Percentiles rank a stretch among this genome's conserved stretches.
These are phyloP conservation scores for Conus canariensis DNA, from an alignment of 2,888 invertebrate species.

Conservation along the genomic window DNA sequence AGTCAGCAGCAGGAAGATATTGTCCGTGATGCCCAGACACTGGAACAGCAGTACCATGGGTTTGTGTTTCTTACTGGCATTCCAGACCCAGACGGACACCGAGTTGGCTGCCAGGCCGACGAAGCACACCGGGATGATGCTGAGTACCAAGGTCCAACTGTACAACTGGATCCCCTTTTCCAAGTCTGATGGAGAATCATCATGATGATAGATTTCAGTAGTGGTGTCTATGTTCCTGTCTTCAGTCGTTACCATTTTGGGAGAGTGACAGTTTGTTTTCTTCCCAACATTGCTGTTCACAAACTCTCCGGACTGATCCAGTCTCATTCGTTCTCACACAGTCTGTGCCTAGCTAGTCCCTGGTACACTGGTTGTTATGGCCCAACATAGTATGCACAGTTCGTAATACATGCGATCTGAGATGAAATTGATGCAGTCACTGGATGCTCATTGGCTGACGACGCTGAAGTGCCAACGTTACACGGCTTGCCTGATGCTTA, in stretches of 20 bases:
- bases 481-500: no score
- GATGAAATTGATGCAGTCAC: no score
- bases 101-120: neutral
- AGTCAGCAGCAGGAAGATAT: neutral
- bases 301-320: no score
- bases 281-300: no score
- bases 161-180: neutral
- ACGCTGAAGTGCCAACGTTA: no score
- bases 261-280: no score
- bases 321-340: no score
- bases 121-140: neutral
- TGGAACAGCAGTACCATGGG: neutral
- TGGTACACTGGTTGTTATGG: no score
- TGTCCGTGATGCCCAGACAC: neutral
- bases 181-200: neutral
- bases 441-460: no score
- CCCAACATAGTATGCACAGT: no score
- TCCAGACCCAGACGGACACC: neutral
- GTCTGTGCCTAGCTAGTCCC: no score
- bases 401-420: no score
- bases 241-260: neutral
- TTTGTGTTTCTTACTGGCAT: neutral
- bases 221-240: neutral
- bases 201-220: neutral
- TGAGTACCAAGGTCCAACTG: neutral